Evolutionary conservation across 2,888 invertebrate species (phyloP), one percentile per base, ranked within the genome.

Genomic region (Agrochola lychnidis): DNA sequence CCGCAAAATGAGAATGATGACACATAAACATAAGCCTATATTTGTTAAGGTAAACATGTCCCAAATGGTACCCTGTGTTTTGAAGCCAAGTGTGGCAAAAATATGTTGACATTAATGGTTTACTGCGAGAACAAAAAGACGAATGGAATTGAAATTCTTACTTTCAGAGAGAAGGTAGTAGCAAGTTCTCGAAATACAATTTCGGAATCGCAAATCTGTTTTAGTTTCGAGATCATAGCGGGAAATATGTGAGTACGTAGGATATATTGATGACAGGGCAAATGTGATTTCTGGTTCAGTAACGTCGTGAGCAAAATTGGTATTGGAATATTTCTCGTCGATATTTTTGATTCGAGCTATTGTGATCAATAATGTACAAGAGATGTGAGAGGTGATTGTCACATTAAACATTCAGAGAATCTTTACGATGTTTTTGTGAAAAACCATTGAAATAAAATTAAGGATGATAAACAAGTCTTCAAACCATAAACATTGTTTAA

Each of bases 101-200:
- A 86, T 83, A 83, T 86, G 79, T 86, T 83, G 83, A 83, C 86
- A 83, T 63, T 86, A 83, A 83, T 86, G 86, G 74, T 79, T 83
- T 68, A 78, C 51, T 59, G 63, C 61, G 72, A 45, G 84, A 76
- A 81, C 73, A 84, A 78, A 78, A 71, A 78, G 78, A 83, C 51
- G 75, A 59, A 77, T 74, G 74, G 83, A 87, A 82, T 88, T 86
- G 72, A 82, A 84, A 87, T 79, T 81, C 76, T 82, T 84, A 76
- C 56, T 70, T 69, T 56, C 40, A 64, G 12, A 68, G 53, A 69
- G 74, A 81, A 76, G 62, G 16, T 70, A 25, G 61, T 70, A 72
- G 77, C 67, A 78, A 81, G 68, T 83, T 70, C 73, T 4, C 42
- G 66, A 69, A 88, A 87, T 51, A 84, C 76, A 78, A 79, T 87